A percentile compares a stretch with the other conserved stretches of the same genome.
phyloP scores from a whole-genome alignment of 1,140 invertebrate genomes.

The Orchestia grillus region DNA sequence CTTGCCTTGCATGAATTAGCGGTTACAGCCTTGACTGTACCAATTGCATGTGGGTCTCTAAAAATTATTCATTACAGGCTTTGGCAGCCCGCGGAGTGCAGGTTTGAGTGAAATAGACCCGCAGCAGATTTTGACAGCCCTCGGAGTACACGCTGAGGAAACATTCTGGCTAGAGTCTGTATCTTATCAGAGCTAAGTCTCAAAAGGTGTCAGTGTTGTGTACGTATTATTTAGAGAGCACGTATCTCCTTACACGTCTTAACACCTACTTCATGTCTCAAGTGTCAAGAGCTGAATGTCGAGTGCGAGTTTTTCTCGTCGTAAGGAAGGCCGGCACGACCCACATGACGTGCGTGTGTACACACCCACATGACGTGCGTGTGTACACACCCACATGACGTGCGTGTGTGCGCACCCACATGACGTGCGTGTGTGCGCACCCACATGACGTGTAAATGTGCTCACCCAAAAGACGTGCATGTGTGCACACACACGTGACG shows the following conservation, averaged over 20 bases:
- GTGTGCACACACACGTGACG: not conserved
- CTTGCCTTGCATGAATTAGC: too few species aligned
- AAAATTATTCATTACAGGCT: too few species aligned
- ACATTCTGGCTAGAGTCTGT: not conserved
- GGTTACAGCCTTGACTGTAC: too few species aligned
- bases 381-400: not conserved
- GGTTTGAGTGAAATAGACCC: not conserved
- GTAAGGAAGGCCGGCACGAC: not conserved
- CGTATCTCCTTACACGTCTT: slow-evolving; percentile 7
- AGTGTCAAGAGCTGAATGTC: not conserved
- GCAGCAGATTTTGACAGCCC: not conserved
- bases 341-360: not conserved
- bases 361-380: not conserved
- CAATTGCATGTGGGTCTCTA: too few species aligned
- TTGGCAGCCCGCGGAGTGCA: not conserved
- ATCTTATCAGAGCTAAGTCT: not conserved
- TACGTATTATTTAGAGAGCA: slow-evolving; percentile 1
- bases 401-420: not conserved
- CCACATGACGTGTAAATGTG: not conserved
- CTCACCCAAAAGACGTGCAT: not conserved
- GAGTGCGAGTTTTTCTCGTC: not conserved
- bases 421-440: not conserved
- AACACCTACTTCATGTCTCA: not conserved
- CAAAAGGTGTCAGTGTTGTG: not conserved
- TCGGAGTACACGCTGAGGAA: not conserved